A percentile compares a stretch with the other conserved stretches of the same genome.
Conservation (phyloP, 2,797 vertebrate genomes). For the Tamandua tetradactyla region DNA sequence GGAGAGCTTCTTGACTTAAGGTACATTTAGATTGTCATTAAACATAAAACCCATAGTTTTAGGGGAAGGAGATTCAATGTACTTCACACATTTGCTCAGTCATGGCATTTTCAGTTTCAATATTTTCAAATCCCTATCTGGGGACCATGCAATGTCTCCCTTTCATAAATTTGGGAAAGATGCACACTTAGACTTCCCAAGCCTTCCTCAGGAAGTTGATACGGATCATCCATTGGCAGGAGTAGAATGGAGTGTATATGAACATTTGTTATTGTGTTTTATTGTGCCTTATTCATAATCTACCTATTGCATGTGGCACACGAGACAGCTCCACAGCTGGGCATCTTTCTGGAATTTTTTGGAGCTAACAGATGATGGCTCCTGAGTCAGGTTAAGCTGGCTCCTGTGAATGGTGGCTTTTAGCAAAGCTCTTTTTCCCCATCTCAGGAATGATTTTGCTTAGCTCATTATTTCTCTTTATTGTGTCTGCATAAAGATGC, state of each 20-base stretch:
- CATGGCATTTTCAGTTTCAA: neutral
- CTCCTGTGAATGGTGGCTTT: slow-evolving; percentile 28
- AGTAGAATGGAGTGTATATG: neutral
- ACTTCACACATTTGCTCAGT: neutral
- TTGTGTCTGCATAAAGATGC: slow-evolving; percentile 51
- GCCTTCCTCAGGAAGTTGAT: neutral
- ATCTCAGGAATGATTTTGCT: slow-evolving; percentile 45
- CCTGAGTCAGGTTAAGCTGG: neutral
- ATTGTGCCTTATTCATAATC: neutral
- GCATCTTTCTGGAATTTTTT: slow-evolving; percentile 59
- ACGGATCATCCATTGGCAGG: neutral
- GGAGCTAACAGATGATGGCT: neutral
- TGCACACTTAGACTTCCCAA: neutral
- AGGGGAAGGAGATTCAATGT: neutral
- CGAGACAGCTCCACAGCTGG: neutral
- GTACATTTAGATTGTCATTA: neutral
- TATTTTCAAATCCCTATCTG: neutral
- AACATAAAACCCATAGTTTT: neutral
- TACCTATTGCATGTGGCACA: neutral
- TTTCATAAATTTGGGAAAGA: neutral
- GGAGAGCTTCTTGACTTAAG: neutral
- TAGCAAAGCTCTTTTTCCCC: slow-evolving; percentile 28
- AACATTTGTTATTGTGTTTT: neutral
- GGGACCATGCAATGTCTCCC: neutral
- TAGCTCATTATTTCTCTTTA: slow-evolving; percentile 71